Conservation (phyloP, 2,113 vertebrate genomes). For the Microcebus lehilahytsara region DNA sequence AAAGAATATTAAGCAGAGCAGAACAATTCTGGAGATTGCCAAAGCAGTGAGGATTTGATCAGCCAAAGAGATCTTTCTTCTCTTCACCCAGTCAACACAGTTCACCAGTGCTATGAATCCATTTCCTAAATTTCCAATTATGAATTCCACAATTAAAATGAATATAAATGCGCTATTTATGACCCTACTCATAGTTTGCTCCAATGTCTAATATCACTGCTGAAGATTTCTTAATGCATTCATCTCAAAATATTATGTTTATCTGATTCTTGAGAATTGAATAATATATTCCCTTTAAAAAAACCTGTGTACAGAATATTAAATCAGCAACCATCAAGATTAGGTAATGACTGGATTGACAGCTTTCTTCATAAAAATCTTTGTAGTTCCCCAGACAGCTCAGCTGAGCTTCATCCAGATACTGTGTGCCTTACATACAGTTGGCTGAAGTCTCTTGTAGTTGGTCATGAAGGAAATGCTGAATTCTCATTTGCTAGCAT, state of each 20-base stretch:
- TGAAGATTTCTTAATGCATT: neutral
- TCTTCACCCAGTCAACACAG: neutral
- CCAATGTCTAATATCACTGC: neutral
- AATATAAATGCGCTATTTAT: neutral
- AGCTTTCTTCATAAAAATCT: neutral
- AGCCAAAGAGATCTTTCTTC: neutral
- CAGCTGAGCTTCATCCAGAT: neutral
- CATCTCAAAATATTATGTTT: neutral
- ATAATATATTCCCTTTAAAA: neutral
- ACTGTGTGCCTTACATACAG: neutral
- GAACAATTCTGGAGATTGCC: neutral
- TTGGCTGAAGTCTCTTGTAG: neutral
- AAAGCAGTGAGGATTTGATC: slow-evolving; percentile 6
- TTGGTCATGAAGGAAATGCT: neutral
- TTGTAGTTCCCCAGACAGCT: neutral
- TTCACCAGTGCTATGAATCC: neutral
- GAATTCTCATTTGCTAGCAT: slow-evolving; percentile 12
- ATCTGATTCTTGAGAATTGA: neutral
- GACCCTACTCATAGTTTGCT: neutral
- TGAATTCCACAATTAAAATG: neutral
- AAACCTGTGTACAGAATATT: neutral
- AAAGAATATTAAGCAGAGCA: neutral
- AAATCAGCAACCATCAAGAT: neutral
- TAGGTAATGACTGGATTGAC: neutral
- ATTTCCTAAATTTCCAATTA: neutral